Percentiles rank a stretch among this genome's conserved stretches.
These are phyloP conservation scores for Ispidina lecontei DNA, from an alignment of 2,797 vertebrate genomes.

Conservation along the genomic window DNA sequence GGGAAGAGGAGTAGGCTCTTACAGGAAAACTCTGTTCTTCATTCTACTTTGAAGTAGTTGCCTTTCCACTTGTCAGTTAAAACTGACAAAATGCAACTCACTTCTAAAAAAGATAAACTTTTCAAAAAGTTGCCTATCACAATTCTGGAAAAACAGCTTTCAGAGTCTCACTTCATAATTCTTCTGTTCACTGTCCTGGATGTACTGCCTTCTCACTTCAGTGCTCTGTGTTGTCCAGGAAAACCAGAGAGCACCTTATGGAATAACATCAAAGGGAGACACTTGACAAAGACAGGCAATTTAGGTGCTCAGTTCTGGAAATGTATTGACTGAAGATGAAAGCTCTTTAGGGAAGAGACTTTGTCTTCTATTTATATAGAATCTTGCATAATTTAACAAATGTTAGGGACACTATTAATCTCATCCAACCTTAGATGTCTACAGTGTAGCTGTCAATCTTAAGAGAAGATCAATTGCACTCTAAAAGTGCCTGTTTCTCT, in stretches of 20 bases:
- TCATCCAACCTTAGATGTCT: conserved; percentile 70
- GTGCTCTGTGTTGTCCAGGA: conserved; percentile 43
- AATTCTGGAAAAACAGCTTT: not conserved
- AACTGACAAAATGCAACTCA: conserved; percentile 21
- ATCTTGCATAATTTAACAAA: conserved; percentile 72
- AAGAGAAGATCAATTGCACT: conserved; percentile 69
- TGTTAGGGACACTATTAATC: conserved; percentile 72
- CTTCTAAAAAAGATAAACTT: conserved; percentile 33
- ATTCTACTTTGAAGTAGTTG: conserved; percentile 49
- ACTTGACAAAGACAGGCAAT: conserved; percentile 67
- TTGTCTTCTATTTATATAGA: conserved; percentile 69
- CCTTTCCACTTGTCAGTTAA: conserved; percentile 25
- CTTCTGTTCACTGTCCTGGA: conserved; percentile 7
- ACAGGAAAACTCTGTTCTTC: not conserved
- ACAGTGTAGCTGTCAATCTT: conserved; percentile 72
- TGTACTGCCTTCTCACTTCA: conserved; percentile 20
- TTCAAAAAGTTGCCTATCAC: conserved; percentile 9
- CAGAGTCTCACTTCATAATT: not conserved
- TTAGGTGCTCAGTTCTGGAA: conserved; percentile 65
- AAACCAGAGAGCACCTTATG: conserved; percentile 54
- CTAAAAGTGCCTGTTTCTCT: conserved; percentile 60
- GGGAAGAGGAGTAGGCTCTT: conserved; percentile 13
- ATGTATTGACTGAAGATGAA: conserved; percentile 71
- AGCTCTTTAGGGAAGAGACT: conserved; percentile 68
- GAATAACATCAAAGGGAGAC: conserved; percentile 65